These are phyloP conservation scores for Ploceus nigricollis DNA, from an alignment of 2,113 vertebrate species.

Conservation along the genomic window DNA sequence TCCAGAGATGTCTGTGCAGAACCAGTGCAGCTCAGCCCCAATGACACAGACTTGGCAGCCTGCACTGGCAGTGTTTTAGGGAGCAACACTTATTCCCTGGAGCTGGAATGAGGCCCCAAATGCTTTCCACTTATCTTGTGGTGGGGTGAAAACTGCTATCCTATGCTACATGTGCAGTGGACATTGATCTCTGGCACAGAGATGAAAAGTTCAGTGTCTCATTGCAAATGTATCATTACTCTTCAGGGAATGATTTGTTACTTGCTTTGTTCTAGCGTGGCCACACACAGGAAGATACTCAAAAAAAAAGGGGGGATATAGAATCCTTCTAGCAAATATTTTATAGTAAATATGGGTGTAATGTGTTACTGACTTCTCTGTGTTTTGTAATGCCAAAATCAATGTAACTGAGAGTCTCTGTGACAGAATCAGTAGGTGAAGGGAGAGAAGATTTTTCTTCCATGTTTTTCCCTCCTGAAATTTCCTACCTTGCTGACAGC, in stretches of 20 bases:
- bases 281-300: neutral
- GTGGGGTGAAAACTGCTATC: neutral
- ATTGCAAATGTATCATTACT: neutral
- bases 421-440: neutral
- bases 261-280: neutral
- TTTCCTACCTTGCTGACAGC: neutral
- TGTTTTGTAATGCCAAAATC: neutral
- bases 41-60: neutral
- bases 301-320: neutral
- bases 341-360: neutral
- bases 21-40: neutral
- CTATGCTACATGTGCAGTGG: neutral
- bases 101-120: neutral
- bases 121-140: neutral
- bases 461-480: neutral
- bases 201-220: neutral
- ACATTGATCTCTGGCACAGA: neutral
- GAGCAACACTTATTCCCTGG: neutral
- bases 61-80: neutral
- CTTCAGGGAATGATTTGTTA: neutral
- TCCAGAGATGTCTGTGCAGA: neutral
- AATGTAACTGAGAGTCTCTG: neutral
- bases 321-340: neutral
- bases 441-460: neutral
- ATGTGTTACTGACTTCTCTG: neutral